Evolutionary conservation across 2,113 vertebrate species (phyloP).

Genomic region (Xiphophorus couchianus): DNA sequence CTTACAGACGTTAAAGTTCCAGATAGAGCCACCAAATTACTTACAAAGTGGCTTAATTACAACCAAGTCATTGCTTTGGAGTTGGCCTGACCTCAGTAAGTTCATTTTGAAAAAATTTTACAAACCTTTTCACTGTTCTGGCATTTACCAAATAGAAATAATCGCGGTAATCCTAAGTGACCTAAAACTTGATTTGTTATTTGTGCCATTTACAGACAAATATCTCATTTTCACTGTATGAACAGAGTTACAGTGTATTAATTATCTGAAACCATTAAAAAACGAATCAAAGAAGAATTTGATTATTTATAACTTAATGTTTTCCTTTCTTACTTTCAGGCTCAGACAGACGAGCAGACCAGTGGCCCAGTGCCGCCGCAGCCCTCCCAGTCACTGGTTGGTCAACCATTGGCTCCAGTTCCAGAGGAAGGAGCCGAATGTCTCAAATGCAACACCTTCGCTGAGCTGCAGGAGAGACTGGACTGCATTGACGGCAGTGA

Average conservation of each 20-base stretch:
- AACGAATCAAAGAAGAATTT: background rate
- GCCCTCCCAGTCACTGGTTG: conserved; percentile 62
- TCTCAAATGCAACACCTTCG: conserved; percentile 97
- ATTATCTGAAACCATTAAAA: background rate
- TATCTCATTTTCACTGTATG: background rate
- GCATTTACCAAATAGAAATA: too few species aligned
- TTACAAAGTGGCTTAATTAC: too few species aligned
- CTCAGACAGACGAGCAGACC: conserved; percentile 55
- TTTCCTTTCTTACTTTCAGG: conserved; percentile 39
- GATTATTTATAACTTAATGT: conserved; percentile 1
- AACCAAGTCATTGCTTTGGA: too few species aligned
- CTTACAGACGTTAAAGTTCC: too few species aligned
- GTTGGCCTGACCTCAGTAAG: too few species aligned
- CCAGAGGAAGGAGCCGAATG: conserved; percentile 86
- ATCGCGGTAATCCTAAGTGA: too few species aligned
- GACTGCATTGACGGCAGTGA: conserved; percentile 98
- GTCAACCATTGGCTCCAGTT: conserved; percentile 75
- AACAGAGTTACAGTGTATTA: background rate
- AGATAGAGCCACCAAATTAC: too few species aligned
- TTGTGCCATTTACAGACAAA: background rate
- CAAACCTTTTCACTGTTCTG: too few species aligned
- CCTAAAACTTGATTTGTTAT: too few species aligned
- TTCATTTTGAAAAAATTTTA: too few species aligned
- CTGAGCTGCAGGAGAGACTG: conserved; percentile 95
- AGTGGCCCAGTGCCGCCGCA: conserved; percentile 40